These are phyloP conservation scores for Tetragnatha montana DNA, from an alignment of 2,888 invertebrate species.

Conservation along the genomic window DNA sequence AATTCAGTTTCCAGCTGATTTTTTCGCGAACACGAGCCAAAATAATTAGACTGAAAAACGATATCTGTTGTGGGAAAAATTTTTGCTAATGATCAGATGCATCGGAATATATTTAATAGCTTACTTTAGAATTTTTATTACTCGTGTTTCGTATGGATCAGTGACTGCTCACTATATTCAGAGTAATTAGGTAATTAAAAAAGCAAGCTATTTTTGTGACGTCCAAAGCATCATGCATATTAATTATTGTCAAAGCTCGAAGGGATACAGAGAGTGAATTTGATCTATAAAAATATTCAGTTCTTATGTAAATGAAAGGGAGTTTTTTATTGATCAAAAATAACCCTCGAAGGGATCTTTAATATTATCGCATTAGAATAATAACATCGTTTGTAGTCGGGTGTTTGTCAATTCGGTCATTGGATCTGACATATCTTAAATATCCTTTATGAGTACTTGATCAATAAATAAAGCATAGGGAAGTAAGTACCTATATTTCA, in stretches of 20 bases:
- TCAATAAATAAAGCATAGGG: no score
- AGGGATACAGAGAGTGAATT: neutral
- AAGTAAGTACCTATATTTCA: no score
- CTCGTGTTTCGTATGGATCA: neutral
- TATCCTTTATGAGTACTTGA: no score
- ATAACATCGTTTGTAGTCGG: neutral
- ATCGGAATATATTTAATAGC: neutral
- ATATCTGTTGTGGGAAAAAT: neutral
- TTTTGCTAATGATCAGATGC: neutral
- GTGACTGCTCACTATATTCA: neutral
- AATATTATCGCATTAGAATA: neutral
- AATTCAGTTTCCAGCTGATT: neutral
- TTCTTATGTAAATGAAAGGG: neutral
- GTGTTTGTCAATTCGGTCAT: neutral
- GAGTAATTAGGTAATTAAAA: neutral
- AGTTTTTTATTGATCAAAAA: neutral
- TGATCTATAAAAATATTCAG: neutral
- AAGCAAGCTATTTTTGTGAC: neutral
- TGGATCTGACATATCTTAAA: no score
- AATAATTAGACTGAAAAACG: slow-evolving; percentile 1
- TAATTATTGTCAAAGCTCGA: neutral
- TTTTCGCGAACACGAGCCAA: neutral
- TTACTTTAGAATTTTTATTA: neutral
- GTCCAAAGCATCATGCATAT: neutral
- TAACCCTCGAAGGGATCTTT: neutral